Evolutionary conservation across 2,888 invertebrate species (phyloP).

Genomic region (Mechanitis messenoides): DNA sequence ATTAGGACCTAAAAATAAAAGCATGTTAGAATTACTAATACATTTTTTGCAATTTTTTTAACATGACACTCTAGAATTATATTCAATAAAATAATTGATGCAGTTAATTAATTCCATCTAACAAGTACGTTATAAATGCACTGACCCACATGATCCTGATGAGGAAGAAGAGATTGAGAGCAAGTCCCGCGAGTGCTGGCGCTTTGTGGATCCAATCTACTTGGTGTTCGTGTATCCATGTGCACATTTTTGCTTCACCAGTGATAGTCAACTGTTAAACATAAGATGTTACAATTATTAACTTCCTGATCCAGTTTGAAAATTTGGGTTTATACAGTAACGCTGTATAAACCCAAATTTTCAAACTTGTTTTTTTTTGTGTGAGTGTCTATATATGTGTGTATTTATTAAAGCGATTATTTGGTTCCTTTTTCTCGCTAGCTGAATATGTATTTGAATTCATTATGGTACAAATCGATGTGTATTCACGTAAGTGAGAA

Average conservation of each 20-base stretch:
- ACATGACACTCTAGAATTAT: neutral
- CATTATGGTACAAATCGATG: no score
- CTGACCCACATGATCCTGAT: conserved; percentile 92
- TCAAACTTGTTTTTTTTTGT: no score
- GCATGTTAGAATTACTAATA: no score
- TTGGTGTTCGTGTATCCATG: conserved; percentile 87
- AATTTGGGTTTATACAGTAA: no score
- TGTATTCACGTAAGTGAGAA: no score
- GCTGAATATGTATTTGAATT: no score
- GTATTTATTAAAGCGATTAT: no score
- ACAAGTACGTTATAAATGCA: conserved; percentile 28
- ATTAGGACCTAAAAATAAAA: conserved; percentile 86
- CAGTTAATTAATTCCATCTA: neutral
- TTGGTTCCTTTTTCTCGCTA: no score
- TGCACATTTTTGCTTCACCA: conserved; percentile 78
- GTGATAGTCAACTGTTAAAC: conserved; percentile 48
- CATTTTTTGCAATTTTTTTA: no score
- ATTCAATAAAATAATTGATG: neutral
- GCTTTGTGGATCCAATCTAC: conserved; percentile 93
- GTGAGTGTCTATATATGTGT: no score
- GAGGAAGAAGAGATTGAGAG: conserved; percentile 88
- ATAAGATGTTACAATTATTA: conserved; percentile 3
- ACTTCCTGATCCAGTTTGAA: neutral
- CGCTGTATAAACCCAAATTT: no score
- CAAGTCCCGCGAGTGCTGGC: conserved; percentile 88